Conservation (phyloP, 2,888 invertebrate species). For the Temnothorax rugatulus region DNA sequence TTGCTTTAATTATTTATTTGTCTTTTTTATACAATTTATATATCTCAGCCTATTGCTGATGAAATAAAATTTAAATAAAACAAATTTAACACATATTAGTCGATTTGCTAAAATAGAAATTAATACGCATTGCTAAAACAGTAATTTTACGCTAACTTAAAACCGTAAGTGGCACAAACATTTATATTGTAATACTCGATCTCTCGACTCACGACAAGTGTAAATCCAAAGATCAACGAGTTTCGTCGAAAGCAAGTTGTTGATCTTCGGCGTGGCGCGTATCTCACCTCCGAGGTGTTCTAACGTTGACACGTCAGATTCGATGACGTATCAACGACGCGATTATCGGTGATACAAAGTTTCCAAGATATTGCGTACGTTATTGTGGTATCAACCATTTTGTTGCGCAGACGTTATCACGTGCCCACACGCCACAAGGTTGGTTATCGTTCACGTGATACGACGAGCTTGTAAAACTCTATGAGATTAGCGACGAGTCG, state of each 20-base stretch:
- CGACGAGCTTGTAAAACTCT: constrained; percentile 44
- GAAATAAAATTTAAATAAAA: background rate
- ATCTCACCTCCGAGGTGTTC: constrained; percentile 13
- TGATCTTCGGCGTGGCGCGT: constrained; percentile 10
- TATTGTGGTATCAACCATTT: constrained; percentile 33
- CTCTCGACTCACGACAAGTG: background rate
- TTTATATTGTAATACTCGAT: constrained; percentile 3
- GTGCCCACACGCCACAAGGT: constrained; percentile 38
- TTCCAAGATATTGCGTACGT: constrained; percentile 10
- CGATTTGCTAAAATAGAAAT: background rate
- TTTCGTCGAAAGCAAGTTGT: background rate
- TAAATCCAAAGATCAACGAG: constrained; percentile 43
- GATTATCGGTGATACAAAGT: constrained; percentile 30
- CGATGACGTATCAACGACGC: constrained; percentile 35
- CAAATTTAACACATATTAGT: background rate
- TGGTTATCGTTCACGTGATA: constrained; percentile 51
- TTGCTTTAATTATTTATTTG: background rate
- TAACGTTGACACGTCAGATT: constrained; percentile 26
- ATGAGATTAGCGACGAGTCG: constrained; percentile 38
- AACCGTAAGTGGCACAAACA: background rate
- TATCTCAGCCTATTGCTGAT: background rate
- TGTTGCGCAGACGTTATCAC: constrained; percentile 46
- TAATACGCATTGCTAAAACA: background rate
- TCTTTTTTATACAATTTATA: background rate
- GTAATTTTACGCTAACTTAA: background rate